A percentile compares a stretch with the other conserved stretches of the same genome.
phyloP scores from a whole-genome alignment of 2,888 invertebrate genomes.

The Lottia gigantea region DNA sequence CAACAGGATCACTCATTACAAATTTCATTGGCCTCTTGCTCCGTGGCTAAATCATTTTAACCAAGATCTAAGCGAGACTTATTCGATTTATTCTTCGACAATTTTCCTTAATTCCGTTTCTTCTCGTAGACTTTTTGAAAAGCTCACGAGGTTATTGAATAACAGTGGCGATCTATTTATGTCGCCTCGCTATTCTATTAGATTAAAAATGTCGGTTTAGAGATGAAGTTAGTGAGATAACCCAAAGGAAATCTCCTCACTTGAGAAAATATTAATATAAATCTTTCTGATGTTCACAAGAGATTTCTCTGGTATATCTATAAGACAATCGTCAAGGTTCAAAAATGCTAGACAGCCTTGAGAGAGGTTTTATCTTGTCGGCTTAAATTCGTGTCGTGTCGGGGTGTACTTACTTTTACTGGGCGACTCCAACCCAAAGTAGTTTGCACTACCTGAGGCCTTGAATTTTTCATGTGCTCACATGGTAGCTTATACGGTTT shows the following conservation, averaged over 20 bases:
- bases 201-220: neutral
- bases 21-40: conserved; percentile 10
- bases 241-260: neutral
- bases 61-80: conserved; percentile 11
- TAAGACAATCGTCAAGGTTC: no score
- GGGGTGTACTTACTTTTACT: no score
- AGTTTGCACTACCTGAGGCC: no score
- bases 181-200: conserved; percentile 2
- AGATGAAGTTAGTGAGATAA: neutral
- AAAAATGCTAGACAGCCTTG: no score
- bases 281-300: neutral
- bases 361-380: no score
- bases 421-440: no score
- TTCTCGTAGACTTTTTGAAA: conserved; percentile 8
- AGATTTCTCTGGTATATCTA: no score
- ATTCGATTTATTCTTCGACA: conserved; percentile 11
- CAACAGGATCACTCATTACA: conserved; percentile 2
- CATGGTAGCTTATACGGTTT: no score
- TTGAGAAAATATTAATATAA: neutral
- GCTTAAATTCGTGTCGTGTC: no score
- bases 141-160: conserved; percentile 11
- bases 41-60: conserved; percentile 6
- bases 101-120: conserved; percentile 8
- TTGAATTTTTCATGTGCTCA: no score
- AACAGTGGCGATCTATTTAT: conserved; percentile 6